phyloP scores from a whole-genome alignment of 2,888 invertebrate species.

The Coelogynopora nodosa region DNA sequence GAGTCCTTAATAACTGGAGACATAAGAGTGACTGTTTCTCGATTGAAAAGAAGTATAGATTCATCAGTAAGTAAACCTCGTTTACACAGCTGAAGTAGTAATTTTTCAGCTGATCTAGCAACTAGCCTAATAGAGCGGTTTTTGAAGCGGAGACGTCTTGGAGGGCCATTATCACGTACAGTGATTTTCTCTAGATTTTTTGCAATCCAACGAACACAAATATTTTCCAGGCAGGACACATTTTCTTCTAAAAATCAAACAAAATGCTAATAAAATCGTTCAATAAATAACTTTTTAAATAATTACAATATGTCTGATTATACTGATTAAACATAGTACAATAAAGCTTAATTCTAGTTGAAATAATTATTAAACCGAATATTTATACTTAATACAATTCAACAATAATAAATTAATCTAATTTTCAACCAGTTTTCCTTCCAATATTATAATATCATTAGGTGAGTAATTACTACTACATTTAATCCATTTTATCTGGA shows the following conservation, averaged over 20 bases:
- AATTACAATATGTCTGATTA: no score
- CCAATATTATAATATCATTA: no score
- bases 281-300: no score
- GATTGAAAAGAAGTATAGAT: constrained; percentile 14
- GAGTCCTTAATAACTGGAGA: constrained; percentile 37
- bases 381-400: no score
- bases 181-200: constrained; percentile 32
- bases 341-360: no score
- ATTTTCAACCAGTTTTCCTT: no score
- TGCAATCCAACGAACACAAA: constrained; percentile 35
- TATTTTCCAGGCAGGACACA: constrained; percentile 33
- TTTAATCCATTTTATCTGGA: no score
- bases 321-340: no score
- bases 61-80: constrained; percentile 25
- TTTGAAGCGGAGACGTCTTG: background rate
- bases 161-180: background rate
- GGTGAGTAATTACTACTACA: no score
- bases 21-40: constrained; percentile 13
- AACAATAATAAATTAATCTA: no score
- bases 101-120: constrained; percentile 27
- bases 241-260: constrained; percentile 9
- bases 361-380: no score
- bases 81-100: constrained; percentile 37
- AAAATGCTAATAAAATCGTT: no score
- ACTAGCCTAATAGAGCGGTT: background rate